Conservation (phyloP, 1,140 invertebrate genomes). For the Caenorhabditis remanei region DNA sequence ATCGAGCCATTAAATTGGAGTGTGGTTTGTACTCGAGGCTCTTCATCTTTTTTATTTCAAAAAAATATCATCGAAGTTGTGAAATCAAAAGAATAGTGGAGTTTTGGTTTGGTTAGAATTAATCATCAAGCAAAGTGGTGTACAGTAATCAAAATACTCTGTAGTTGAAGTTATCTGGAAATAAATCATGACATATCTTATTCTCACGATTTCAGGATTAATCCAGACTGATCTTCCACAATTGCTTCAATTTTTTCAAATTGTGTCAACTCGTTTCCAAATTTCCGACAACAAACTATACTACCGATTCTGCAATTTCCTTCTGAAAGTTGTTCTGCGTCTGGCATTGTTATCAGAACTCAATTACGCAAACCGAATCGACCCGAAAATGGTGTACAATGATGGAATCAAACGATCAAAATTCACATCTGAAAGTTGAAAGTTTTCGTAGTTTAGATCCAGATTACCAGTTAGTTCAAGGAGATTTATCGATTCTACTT, state of each 20-base stretch:
- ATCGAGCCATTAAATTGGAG: background rate
- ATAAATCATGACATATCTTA: no score
- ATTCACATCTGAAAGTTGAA: background rate
- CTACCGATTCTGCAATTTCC: background rate
- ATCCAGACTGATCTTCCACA: no score
- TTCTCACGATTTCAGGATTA: no score
- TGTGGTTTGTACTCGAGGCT: conserved; percentile 4
- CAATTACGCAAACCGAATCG: background rate
- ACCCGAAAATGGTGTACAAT: background rate
- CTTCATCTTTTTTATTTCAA: background rate
- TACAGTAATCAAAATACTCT: no score
- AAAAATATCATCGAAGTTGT: background rate
- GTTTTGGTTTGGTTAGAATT: background rate
- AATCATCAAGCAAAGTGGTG: no score
- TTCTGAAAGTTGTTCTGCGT: background rate
- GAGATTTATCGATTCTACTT: no score
- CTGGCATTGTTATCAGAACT: conserved; percentile 32
- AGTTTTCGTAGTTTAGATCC: no score
- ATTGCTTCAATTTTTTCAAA: background rate
- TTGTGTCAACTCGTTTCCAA: background rate
- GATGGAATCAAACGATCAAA: conserved; percentile 22
- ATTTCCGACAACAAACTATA: background rate
- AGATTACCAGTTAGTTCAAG: no score
- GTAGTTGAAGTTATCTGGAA: no score
- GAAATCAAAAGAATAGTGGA: background rate